Conservation (phyloP, 2,888 invertebrate genomes). For the Idaea aversata region DNA sequence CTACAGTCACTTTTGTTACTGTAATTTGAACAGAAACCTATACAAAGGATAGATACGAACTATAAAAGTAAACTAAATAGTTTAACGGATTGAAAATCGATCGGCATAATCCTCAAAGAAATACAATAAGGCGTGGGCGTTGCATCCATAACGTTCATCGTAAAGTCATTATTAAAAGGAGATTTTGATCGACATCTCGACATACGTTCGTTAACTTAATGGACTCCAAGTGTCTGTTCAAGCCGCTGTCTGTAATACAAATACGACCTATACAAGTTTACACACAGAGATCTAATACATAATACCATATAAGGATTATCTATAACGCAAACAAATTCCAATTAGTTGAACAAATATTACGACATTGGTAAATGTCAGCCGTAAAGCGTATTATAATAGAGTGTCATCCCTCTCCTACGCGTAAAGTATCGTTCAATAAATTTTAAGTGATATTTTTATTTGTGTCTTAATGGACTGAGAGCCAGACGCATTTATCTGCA, state of each 20-base stretch:
- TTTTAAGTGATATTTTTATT: conserved; percentile 35
- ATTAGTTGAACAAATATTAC: conserved; percentile 43
- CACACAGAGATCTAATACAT: conserved; percentile 40
- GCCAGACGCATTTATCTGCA: conserved; percentile 35
- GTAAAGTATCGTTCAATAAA: conserved; percentile 30
- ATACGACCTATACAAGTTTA: conserved; percentile 38
- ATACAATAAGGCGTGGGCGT: conserved; percentile 68
- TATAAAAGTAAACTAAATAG: conserved; percentile 24
- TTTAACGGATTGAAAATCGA: conserved; percentile 42
- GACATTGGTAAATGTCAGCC: conserved; percentile 30
- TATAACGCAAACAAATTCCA: conserved; percentile 45
- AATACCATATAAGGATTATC: conserved; percentile 39
- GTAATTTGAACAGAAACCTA: too few relatives aligned
- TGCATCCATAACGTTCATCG: conserved; percentile 65
- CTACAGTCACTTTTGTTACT: too few relatives aligned
- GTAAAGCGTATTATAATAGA: conserved; percentile 31
- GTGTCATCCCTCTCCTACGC: conserved; percentile 31
- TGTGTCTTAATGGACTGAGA: conserved; percentile 29
- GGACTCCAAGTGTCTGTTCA: conserved; percentile 65
- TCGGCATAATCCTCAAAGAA: conserved; percentile 47
- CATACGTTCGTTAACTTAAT: conserved; percentile 79
- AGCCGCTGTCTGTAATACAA: conserved; percentile 40
- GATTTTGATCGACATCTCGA: conserved; percentile 78
- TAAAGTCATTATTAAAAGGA: conserved; percentile 62
- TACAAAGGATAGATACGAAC: not conserved